Conservation (phyloP, 2,113 vertebrate species). For the Atlantisia rogersi region DNA sequence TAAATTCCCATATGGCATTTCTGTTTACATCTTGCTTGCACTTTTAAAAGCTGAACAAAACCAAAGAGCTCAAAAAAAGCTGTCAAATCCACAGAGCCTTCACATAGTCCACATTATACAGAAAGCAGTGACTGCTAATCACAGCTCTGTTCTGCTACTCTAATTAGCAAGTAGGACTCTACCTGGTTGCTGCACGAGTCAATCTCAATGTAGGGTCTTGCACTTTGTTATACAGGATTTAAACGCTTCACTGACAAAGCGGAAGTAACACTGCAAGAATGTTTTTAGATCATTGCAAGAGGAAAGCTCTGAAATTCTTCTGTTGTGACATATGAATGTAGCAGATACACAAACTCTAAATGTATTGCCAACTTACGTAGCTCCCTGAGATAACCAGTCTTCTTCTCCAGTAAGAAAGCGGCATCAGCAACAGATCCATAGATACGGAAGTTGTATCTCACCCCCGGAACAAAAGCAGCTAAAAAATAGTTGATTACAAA, state of each 20-base stretch:
- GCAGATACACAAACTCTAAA: not conserved
- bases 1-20: not conserved
- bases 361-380: conserved; percentile 39
- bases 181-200: not conserved
- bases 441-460: conserved; percentile 62
- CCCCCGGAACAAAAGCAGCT: conserved; percentile 58
- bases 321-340: not conserved
- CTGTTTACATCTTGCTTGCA: not conserved
- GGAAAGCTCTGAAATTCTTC: not conserved
- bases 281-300: not conserved
- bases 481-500: not conserved
- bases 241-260: not conserved
- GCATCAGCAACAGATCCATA: conserved; percentile 46
- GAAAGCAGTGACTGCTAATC: not conserved
- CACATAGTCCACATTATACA: not conserved
- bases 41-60: not conserved
- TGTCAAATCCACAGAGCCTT: not conserved
- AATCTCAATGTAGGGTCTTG: accelerated
- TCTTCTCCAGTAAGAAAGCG: conserved; percentile 50
- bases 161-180: not conserved
- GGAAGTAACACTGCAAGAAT: not conserved
- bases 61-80: not conserved
- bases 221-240: not conserved
- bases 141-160: not conserved
- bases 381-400: conserved; percentile 63